Conservation (phyloP, 2,888 invertebrate species). For the Chrysina gloriosa region DNA sequence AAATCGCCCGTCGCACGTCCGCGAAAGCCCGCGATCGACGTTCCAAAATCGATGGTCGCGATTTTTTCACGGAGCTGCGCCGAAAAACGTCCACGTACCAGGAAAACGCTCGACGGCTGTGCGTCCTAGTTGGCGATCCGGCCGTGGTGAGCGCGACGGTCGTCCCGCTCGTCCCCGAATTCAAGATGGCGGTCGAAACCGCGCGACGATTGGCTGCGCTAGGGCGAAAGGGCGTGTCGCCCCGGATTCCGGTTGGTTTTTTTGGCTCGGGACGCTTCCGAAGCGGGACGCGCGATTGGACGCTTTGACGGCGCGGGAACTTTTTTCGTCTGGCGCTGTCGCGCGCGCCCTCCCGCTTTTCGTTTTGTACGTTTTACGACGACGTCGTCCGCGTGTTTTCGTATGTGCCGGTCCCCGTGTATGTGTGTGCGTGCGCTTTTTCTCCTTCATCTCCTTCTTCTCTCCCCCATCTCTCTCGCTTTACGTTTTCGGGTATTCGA, state of each 20-base stretch:
- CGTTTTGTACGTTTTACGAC: too few relatives aligned
- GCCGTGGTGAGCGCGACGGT: conserved; percentile 41
- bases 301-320: too few relatives aligned
- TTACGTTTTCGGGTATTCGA: conserved; percentile 50
- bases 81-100: conserved; percentile 57
- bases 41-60: conserved; percentile 15
- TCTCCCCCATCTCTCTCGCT: background rate
- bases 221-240: conserved; percentile 53
- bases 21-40: conserved; percentile 9
- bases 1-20: background rate
- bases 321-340: too few relatives aligned
- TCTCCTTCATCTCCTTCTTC: conserved; percentile 1
- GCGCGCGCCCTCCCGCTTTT: too few relatives aligned
- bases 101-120: conserved; percentile 54
- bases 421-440: too few relatives aligned
- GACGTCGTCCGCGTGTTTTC: too few relatives aligned
- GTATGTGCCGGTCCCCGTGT: background rate
- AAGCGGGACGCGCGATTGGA: too few relatives aligned
- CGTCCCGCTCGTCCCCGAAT: conserved; percentile 51
- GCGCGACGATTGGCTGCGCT: conserved; percentile 53
- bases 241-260: conserved; percentile 49
- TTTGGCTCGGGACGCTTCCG: conserved; percentile 37
- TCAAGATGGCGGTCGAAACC: conserved; percentile 59
- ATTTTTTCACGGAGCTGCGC: conserved; percentile 58
- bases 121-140: conserved; percentile 38